Conservation (phyloP, 2,113 vertebrate species). For the Anthoscopus minutus region DNA sequence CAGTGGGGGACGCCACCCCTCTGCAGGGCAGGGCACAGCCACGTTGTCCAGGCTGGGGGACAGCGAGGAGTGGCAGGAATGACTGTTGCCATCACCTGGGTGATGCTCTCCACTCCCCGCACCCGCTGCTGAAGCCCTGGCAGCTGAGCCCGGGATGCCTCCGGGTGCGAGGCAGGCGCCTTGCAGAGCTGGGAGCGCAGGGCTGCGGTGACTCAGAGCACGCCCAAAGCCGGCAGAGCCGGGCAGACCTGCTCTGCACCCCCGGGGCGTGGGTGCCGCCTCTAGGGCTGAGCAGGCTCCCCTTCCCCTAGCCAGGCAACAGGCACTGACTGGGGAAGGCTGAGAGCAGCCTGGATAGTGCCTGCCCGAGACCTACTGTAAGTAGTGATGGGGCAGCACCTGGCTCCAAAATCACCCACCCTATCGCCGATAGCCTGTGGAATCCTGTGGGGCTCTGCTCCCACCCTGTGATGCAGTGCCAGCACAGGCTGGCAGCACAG, state of each 20-base stretch:
- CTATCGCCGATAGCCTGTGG: fast-evolving
- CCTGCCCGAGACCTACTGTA: not conserved
- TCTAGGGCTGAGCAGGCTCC: not conserved
- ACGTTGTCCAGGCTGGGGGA: not conserved
- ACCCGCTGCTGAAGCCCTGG: not conserved
- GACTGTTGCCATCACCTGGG: not conserved
- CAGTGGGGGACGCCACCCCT: not conserved
- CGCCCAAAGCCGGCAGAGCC: slow-evolving; percentile 8
- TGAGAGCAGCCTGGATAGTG: not conserved
- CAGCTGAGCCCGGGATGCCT: not conserved
- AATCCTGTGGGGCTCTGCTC: not conserved
- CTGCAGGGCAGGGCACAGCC: not conserved
- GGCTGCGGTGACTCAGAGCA: slow-evolving; percentile 1
- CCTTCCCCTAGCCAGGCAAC: not conserved
- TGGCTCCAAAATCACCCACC: not conserved
- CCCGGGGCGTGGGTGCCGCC: not conserved
- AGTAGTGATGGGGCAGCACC: not conserved
- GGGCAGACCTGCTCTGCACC: slow-evolving; percentile 36
- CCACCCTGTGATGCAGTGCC: not conserved
- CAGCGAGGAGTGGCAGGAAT: not conserved
- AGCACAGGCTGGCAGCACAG: not conserved
- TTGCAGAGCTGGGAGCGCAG: not conserved
- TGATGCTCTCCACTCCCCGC: not conserved
- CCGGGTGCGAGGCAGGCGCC: not conserved
- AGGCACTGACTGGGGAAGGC: not conserved